Evolutionary conservation across 2,113 vertebrate genomes (phyloP).

Genomic region (Paramisgurnus dabryanus): DNA sequence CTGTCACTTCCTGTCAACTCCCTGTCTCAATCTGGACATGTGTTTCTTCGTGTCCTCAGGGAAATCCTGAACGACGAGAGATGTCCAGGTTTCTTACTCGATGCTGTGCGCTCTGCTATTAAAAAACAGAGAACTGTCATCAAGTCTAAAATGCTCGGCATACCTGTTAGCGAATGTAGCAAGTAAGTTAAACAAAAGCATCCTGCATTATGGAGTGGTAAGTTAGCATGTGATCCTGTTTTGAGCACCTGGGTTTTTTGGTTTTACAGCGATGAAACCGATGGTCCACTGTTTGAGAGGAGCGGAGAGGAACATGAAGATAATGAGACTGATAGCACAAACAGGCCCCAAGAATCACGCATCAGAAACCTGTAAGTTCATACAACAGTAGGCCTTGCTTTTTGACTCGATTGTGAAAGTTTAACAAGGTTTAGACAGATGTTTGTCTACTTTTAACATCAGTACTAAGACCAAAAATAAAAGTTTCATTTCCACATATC

Average conservation of each 20-base stretch:
- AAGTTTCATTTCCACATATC: too few relatives aligned
- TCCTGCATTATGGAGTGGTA: background rate
- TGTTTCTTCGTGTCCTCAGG: conserved; percentile 65
- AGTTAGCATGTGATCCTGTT: background rate
- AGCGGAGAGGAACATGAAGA: conserved; percentile 43
- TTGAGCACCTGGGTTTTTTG: background rate
- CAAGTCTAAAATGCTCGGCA: conserved; percentile 95
- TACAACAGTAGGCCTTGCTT: background rate
- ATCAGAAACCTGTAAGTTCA: conserved; percentile 88
- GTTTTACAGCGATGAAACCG: conserved; percentile 82
- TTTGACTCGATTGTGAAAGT: too few relatives aligned
- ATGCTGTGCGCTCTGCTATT: conserved; percentile 84
- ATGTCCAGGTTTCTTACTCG: conserved; percentile 84
- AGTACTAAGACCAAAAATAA: too few relatives aligned
- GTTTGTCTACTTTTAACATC: too few relatives aligned
- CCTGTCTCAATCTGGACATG: background rate
- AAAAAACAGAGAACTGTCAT: conserved; percentile 87
- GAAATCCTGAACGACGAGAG: conserved; percentile 88
- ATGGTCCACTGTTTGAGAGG: conserved; percentile 69
- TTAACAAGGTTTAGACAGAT: too few relatives aligned
- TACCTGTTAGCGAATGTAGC: conserved; percentile 75
- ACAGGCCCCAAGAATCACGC: conserved; percentile 80
- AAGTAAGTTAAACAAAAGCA: conserved; percentile 70
- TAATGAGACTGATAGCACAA: conserved; percentile 61
- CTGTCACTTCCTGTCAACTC: background rate